Evolutionary conservation across 2,113 vertebrate genomes (phyloP).

Genomic region (Hippocampus guttulatus): DNA sequence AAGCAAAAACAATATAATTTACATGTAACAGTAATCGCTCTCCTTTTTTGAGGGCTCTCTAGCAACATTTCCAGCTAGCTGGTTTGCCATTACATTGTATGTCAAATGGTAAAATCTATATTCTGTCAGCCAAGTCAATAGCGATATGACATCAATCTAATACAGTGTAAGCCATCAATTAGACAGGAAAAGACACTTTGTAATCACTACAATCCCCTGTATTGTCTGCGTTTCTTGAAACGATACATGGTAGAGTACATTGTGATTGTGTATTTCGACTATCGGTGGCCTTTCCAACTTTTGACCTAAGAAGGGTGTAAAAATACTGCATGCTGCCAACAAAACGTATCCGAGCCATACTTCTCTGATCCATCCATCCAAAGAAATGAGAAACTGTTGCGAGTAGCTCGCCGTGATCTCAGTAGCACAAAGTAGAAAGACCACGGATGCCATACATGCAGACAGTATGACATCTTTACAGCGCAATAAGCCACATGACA

Average conservation of each 20-base stretch:
- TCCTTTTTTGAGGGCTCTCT: not conserved
- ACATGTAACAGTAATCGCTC: not conserved
- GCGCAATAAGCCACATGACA: slow-evolving; percentile 4
- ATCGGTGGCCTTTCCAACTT: not conserved
- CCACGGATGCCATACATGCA: not conserved
- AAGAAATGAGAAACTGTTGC: not conserved
- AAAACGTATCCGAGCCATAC: not conserved
- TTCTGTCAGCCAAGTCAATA: not conserved
- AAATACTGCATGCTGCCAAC: not conserved
- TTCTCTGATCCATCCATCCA: not conserved
- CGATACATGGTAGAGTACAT: not conserved
- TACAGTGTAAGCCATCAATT: not conserved
- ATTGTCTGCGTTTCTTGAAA: not conserved
- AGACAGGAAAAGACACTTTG: not conserved
- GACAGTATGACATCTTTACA: not conserved
- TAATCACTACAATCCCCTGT: not conserved
- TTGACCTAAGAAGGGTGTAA: not conserved
- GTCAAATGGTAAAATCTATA: not conserved
- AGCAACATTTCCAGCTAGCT: not conserved
- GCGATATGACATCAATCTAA: not conserved
- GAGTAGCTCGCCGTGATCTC: not conserved
- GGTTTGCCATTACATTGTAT: not conserved
- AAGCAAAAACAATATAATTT: not conserved
- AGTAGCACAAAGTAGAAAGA: not conserved
- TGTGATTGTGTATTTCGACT: not conserved